Conservation (phyloP, 2,113 vertebrate genomes). For the Microtus pennsylvanicus region DNA sequence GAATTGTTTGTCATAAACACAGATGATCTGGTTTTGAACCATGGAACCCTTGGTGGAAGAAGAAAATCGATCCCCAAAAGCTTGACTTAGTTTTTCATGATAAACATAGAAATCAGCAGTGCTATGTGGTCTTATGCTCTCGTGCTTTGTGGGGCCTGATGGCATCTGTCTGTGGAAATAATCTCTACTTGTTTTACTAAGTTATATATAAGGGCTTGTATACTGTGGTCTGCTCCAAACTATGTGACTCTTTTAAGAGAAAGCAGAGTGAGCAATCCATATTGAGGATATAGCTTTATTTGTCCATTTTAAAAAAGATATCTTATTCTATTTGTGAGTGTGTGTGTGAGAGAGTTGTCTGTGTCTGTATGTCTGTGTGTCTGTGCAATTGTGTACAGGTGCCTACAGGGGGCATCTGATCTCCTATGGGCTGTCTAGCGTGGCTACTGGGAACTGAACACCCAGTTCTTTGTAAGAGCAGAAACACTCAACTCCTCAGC, state of each 20-base stretch:
- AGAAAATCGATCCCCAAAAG: neutral
- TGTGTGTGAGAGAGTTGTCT: too few relatives aligned
- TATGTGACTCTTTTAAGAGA: neutral
- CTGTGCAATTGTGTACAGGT: neutral
- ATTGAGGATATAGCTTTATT: neutral
- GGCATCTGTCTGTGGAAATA: neutral
- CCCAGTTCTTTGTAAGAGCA: neutral
- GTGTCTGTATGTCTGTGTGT: neutral
- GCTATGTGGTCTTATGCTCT: constrained; percentile 39
- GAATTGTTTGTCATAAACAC: neutral
- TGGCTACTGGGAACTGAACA: neutral
- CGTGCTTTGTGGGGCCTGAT: neutral
- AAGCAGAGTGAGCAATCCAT: neutral
- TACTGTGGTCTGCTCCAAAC: neutral
- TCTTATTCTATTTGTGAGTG: neutral
- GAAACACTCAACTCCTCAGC: neutral
- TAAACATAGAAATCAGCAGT: constrained; percentile 15
- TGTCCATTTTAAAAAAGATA: neutral
- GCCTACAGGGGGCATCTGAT: neutral
- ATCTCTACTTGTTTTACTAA: neutral
- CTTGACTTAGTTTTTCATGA: constrained; percentile 20
- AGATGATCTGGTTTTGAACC: neutral
- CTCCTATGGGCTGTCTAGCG: neutral
- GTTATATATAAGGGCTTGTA: constrained; percentile 40
- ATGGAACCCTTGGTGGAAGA: neutral